A percentile compares a stretch with the other conserved stretches of the same genome.
phyloP scores from a whole-genome alignment of 2,888 invertebrate species.

The Lordiphosa andalusiaca region DNA sequence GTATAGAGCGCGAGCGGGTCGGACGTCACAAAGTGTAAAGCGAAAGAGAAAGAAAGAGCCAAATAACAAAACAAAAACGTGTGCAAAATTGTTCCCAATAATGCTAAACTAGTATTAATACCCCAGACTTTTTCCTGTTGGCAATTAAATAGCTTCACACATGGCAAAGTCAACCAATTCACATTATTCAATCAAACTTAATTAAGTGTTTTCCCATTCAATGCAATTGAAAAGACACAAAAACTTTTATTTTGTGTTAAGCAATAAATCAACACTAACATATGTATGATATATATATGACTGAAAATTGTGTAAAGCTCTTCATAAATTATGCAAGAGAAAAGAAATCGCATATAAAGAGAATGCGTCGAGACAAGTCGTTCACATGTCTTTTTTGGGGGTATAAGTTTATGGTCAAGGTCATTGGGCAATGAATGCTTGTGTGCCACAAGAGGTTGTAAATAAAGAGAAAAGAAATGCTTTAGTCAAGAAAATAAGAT shows the following conservation, averaged over 20 bases:
- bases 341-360: too few relatives aligned
- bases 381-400: too few relatives aligned
- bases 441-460: too few relatives aligned
- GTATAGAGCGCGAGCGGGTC: slow-evolving; percentile 52
- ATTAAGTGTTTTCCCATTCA: slow-evolving; percentile 14
- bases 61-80: slow-evolving; percentile 1
- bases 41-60: slow-evolving; percentile 24
- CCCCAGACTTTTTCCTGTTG: background rate
- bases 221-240: too few relatives aligned
- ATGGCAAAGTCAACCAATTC: slow-evolving; percentile 6
- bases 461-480: too few relatives aligned
- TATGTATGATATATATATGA: background rate
- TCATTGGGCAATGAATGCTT: too few relatives aligned
- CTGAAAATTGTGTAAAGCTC: background rate
- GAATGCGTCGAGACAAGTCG: too few relatives aligned
- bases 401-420: too few relatives aligned
- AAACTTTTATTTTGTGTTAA: background rate
- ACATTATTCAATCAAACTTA: slow-evolving; percentile 21
- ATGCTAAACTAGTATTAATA: slow-evolving; percentile 10
- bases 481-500: too few relatives aligned
- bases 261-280: slow-evolving; percentile 12
- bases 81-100: slow-evolving; percentile 17
- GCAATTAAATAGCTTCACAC: background rate
- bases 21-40: slow-evolving; percentile 32
- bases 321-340: too few relatives aligned